A percentile compares a stretch with the other conserved stretches of the same genome.
These are phyloP conservation scores for Rhagologus leucostigma DNA, from an alignment of 2,113 vertebrate species.

Conservation along the genomic window DNA sequence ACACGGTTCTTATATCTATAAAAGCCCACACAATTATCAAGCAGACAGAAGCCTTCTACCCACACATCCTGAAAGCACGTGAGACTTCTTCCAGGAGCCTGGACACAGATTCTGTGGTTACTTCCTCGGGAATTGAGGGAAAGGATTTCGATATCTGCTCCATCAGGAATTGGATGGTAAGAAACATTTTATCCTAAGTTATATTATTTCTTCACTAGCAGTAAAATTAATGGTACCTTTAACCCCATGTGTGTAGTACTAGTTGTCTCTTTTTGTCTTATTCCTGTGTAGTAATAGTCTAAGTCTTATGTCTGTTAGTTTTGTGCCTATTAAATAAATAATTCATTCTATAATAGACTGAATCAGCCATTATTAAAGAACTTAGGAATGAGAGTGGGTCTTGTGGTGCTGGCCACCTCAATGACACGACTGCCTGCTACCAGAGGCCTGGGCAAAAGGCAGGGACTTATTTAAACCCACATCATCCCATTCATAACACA, in stretches of 20 bases:
- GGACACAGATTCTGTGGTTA: neutral
- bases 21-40: neutral
- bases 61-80: neutral
- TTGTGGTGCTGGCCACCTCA: neutral
- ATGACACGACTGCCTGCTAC: neutral
- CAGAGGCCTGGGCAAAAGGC: neutral
- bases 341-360: neutral
- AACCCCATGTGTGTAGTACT: neutral
- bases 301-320: neutral
- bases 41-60: neutral
- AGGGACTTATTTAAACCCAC: neutral
- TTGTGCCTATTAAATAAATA: neutral
- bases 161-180: neutral
- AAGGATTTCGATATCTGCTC: accelerated
- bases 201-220: neutral
- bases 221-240: neutral
- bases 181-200: neutral
- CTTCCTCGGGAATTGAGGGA: neutral
- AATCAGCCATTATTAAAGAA: neutral
- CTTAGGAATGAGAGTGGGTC: neutral
- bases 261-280: neutral
- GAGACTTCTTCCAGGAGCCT: neutral
- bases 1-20: neutral
- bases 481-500: neutral
- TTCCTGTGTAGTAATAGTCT: neutral